A percentile compares a stretch with the other conserved stretches of the same genome.
phyloP scores from a whole-genome alignment of 2,113 vertebrate genomes.

The Urocynchramus pylzowi region DNA sequence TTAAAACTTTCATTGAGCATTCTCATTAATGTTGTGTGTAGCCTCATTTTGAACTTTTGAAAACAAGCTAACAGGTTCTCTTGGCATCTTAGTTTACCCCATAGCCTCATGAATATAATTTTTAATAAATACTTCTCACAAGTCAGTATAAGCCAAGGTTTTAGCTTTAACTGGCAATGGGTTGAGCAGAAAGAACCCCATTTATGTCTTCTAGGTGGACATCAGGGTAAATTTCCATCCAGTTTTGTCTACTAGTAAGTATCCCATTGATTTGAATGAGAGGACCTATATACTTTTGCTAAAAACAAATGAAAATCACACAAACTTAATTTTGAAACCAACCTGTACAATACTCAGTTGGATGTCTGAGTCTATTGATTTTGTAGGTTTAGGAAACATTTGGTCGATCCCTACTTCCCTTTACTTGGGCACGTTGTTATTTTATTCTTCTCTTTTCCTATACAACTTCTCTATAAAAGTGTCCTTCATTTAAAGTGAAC shows the following conservation, averaged over 20 bases:
- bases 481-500: background rate
- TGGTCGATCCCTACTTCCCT: background rate
- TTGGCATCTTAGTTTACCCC: background rate
- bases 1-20: background rate
- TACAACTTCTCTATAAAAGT: background rate
- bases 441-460: background rate
- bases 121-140: background rate
- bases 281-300: background rate
- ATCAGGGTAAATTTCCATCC: background rate
- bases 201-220: background rate
- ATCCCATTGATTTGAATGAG: background rate
- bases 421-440: background rate
- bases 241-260: background rate
- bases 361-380: background rate
- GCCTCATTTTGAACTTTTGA: background rate
- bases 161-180: background rate
- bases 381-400: background rate
- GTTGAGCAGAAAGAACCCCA: fast-evolving
- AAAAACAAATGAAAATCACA: background rate
- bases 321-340: background rate
- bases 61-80: background rate
- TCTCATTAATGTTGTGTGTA: background rate
- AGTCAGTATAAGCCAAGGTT: background rate
- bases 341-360: background rate
- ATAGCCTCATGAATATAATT: background rate